Percentiles rank a stretch among this genome's conserved stretches.
phyloP scores from a whole-genome alignment of 2,888 invertebrate species.

The Eledone cirrhosa region DNA sequence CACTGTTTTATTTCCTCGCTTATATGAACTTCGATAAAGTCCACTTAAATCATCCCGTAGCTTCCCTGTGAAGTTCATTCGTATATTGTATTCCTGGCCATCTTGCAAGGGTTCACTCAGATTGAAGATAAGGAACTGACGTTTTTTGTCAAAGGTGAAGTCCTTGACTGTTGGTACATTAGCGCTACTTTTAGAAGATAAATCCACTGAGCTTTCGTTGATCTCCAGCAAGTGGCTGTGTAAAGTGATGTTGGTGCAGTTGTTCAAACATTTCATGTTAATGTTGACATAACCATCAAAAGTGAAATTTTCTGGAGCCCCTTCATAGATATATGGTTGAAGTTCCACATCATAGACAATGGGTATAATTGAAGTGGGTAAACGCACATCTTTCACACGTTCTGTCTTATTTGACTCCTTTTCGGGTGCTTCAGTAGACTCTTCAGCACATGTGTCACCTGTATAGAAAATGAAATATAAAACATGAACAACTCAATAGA shows the following conservation, averaged over 20 bases:
- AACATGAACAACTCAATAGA: too few species aligned
- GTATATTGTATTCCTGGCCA: conserved; percentile 75
- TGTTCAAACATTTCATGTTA: conserved; percentile 37
- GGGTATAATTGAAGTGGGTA: conserved; percentile 50
- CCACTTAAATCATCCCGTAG: conserved; percentile 69
- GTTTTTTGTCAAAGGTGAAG: conserved; percentile 43
- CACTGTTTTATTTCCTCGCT: conserved; percentile 44
- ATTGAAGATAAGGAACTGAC: conserved; percentile 70
- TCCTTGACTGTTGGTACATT: conserved; percentile 34
- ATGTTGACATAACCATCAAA: conserved; percentile 51
- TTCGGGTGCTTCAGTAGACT: too few species aligned
- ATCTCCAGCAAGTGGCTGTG: conserved; percentile 49
- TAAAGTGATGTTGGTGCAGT: conserved; percentile 46
- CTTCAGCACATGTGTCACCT: too few species aligned
- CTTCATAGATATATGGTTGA: conserved; percentile 52
- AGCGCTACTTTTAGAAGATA: background rate
- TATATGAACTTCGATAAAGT: conserved; percentile 50
- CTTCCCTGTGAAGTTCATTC: conserved; percentile 77
- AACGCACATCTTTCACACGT: conserved; percentile 51
- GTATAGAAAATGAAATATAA: too few species aligned
- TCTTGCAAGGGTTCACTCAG: conserved; percentile 72
- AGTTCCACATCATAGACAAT: conserved; percentile 50
- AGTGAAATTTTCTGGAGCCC: conserved; percentile 47
- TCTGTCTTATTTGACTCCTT: too few species aligned
- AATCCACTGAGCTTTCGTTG: conserved; percentile 32